Base-by-base conservation (phyloP, 2,888 invertebrate species). In the Drosophila acutilabella region DNA sequence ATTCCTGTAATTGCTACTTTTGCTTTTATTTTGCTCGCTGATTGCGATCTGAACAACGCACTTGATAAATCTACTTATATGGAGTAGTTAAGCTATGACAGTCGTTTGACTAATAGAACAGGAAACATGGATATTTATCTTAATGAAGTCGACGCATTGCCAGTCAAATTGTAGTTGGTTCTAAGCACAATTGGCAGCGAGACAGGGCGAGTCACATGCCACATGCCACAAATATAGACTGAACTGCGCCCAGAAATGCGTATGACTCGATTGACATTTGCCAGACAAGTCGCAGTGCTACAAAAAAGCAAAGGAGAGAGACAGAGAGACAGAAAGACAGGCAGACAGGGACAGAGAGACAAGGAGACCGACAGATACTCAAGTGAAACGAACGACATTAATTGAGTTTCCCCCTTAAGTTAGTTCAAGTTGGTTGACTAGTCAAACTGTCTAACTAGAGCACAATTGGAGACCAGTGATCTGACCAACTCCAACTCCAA, bases 241-340 rank as follows among this genome's bases (percentile, higher is more conserved):
- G 42, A 52, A 81, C 81, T 82, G 81, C 81, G 87, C 82, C 82
- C 54, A 71, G 71, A 88, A 86, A 88, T 88, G 81, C 81, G 81
- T 81, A 80, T 61, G 81, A 52, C 52, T 52, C 73, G 80, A 72
- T 82, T 81, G 82, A 82, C 89, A 82, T 88, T 82, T 77, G 74
- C 80, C 60, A 69, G 64, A 69, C 78, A 73, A 77, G 61, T 57
- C 56, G 62, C 51, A 64, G 68, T 20, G 16, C 41, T 57, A 59
- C 20, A 52, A 74, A 47, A 73, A 51, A 69, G 40, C 47, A 52
- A 41, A 18, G 75, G 44, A 60, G 45, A 41, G 6, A 50, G 42
- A 47, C 53, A 56, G 41, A 50, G 47, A 40, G 26, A 7, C 8
- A 30, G 30, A 23, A 23, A 3, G 33, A 79, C 26, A 60, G 51